phyloP scores from a whole-genome alignment of 2,888 invertebrate species.

The Mythimna loreyi region DNA sequence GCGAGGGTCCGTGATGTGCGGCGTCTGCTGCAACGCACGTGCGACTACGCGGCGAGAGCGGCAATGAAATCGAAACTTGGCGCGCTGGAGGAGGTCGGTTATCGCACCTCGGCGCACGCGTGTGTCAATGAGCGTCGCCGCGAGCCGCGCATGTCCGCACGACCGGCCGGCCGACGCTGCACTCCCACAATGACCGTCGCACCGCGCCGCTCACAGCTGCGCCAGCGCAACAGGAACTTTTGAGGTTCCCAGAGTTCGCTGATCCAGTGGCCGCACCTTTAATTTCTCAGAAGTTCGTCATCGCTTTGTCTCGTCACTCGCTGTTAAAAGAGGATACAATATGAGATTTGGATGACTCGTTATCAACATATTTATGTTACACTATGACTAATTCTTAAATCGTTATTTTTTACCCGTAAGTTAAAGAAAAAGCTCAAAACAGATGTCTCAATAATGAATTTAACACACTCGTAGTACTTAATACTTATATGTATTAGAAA shows the following conservation, averaged over 20 bases:
- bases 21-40: conserved; percentile 77
- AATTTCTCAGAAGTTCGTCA: conserved; percentile 65
- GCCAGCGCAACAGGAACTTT: conserved; percentile 44
- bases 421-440: background rate
- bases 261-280: conserved; percentile 67
- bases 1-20: conserved; percentile 65
- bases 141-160: conserved; percentile 74
- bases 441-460: background rate
- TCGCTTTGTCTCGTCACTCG: conserved; percentile 49
- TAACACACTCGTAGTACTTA: background rate
- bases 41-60: conserved; percentile 82
- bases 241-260: conserved; percentile 52
- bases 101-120: conserved; percentile 78
- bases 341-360: conserved; percentile 38
- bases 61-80: conserved; percentile 85
- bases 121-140: conserved; percentile 78
- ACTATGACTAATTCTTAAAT: background rate
- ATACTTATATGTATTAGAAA: no score
- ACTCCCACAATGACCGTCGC: conserved; percentile 65
- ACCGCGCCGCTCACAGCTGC: conserved; percentile 54
- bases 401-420: background rate
- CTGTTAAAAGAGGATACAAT: conserved; percentile 56
- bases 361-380: conserved; percentile 20
- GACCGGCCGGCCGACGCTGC: conserved; percentile 68
- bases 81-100: conserved; percentile 81